Evolutionary conservation across 2,113 vertebrate genomes (phyloP), one percentile per base, ranked within the genome.

Genomic region (Orycteropus afer): DNA sequence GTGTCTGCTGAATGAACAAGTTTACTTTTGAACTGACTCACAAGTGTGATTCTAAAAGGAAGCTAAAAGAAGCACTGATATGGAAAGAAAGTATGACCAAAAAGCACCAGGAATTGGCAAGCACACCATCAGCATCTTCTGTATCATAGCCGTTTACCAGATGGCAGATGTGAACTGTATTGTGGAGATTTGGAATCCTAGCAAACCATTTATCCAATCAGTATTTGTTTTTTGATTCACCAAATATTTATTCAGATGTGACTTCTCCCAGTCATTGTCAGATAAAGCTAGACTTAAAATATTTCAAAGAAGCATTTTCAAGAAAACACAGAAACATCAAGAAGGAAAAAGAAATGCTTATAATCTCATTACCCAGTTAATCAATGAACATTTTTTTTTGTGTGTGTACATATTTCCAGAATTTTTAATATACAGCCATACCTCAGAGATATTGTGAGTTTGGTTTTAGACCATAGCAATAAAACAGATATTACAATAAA

Each of bases 341-440:
- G 59, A 93, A 93, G 57, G 65, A 87, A 93, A 91, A 92, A 91
- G 29, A 89, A 86, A 93, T 77, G 40, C 49, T 83, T 89, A 1
- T 53, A 49, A 86, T 17, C 49, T 89, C 29, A 86, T 90, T 73
- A 61, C 23, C 40, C 13, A 55, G 61, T 55, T 90, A 92, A 69
- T 40, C 83, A 27, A 42, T n/a, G n/a, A 80, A 57, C 11, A 22
- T 53, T 86, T 93, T 86, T 61, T n/a, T n/a, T n/a, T n/a, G n/a
- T n/a, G n/a, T n/a, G n/a, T 55, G 2, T 77, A 65, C n/a, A 20
- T 53, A 9, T 32, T 83, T 45, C 47, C 83, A 73, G 40, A 73
- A 73, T 49, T 88, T 91, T 79, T 80, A 78, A 76, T 67, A 65
- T 90, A 34, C 8, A 82, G n/a, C n/a, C n/a, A n/a, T n/a, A n/a